Conservation (phyloP, 1,140 invertebrate species). For the Adoxophyes honmai region DNA sequence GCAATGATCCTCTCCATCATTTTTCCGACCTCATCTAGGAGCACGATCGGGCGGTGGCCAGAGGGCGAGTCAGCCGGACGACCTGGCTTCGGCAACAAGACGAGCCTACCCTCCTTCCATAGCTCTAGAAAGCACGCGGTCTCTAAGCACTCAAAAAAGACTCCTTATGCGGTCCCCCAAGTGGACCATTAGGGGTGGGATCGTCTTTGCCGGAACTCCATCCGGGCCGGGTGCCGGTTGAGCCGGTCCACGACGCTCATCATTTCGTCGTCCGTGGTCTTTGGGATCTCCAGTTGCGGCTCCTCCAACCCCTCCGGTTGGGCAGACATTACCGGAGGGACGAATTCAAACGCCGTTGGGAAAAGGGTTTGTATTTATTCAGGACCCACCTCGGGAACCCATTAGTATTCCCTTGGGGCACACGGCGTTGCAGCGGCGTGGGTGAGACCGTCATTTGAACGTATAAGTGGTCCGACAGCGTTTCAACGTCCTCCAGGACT, state of each 20-base stretch:
- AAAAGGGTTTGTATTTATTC: background rate
- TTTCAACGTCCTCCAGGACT: background rate
- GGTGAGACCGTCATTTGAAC: background rate
- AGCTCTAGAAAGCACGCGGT: too few relatives aligned
- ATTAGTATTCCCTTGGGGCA: background rate
- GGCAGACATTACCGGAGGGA: background rate
- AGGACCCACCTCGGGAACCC: background rate
- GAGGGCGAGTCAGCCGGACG: background rate
- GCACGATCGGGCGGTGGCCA: background rate
- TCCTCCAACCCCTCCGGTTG: background rate
- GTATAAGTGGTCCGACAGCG: background rate
- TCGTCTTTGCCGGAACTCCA: background rate
- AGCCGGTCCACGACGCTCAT: background rate
- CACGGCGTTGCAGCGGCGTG: background rate
- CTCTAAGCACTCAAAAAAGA: too few relatives aligned
- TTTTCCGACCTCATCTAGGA: background rate
- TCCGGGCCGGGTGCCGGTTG: background rate
- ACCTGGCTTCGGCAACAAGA: background rate
- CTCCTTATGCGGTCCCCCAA: too few relatives aligned
- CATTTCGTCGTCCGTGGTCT: background rate
- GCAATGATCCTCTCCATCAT: too few relatives aligned
- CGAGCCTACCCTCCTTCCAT: background rate
- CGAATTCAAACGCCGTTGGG: background rate
- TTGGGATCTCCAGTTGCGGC: background rate
- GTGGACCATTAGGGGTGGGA: too few relatives aligned